Conservation (phyloP, 2,797 vertebrate species). For the Oceanodroma leucorhoa region DNA sequence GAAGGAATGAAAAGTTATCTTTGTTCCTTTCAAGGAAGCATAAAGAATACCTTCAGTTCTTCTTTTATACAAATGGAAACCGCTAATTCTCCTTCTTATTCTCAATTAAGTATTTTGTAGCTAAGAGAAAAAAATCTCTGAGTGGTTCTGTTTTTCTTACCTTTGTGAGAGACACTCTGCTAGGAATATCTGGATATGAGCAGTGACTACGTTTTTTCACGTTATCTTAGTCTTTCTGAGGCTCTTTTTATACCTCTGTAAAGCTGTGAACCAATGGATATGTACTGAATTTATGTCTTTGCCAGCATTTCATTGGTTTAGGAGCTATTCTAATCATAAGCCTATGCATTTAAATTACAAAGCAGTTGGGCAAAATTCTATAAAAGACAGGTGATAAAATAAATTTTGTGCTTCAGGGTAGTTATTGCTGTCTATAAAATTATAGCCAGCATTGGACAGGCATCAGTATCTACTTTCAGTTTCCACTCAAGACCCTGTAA, state of each 20-base stretch:
- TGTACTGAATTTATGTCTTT: constrained; percentile 50
- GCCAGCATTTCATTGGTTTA: constrained; percentile 51
- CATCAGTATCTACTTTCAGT: background rate
- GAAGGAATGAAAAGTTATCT: background rate
- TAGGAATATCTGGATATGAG: background rate
- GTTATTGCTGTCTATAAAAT: constrained; percentile 55
- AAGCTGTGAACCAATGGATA: constrained; percentile 39
- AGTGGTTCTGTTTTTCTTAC: background rate
- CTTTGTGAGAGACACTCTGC: background rate
- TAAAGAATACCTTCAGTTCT: background rate
- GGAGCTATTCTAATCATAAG: constrained; percentile 46
- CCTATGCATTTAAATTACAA: constrained; percentile 67
- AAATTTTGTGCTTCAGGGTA: constrained; percentile 36
- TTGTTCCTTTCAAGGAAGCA: background rate
- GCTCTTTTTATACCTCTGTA: constrained; percentile 31
- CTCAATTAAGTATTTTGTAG: background rate
- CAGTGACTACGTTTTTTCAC: background rate
- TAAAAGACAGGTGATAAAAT: constrained; percentile 64
- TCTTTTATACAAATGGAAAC: background rate
- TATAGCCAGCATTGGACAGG: background rate
- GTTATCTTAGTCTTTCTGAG: constrained; percentile 11
- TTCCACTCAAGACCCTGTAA: background rate
- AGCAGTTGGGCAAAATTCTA: constrained; percentile 58
- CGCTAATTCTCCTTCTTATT: background rate
- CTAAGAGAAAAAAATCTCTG: background rate